Conservation (phyloP, 2,113 vertebrate genomes). For the Chaenogobius annularis region DNA sequence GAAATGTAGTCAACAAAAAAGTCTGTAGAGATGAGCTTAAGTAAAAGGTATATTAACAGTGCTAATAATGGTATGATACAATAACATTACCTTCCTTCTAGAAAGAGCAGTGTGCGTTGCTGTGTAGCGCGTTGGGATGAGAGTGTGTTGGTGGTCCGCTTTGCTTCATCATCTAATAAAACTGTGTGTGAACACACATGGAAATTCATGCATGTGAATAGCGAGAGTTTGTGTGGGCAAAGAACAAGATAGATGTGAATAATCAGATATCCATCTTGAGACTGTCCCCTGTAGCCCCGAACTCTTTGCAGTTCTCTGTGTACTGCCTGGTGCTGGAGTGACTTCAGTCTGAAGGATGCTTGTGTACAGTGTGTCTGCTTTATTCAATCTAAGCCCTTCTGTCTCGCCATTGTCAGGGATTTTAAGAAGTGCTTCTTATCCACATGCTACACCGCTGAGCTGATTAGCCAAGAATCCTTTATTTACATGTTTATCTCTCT, state of each 20-base stretch:
- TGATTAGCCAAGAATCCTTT: constrained; percentile 55
- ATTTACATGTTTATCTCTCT: constrained; percentile 36
- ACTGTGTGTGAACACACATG: background rate
- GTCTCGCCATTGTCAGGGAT: constrained; percentile 64
- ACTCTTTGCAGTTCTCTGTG: background rate
- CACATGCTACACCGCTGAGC: constrained; percentile 64
- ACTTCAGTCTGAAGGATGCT: constrained; percentile 57
- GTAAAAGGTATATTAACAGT: too few species aligned
- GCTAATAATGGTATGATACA: too few species aligned
- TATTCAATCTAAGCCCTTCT: constrained; percentile 67
- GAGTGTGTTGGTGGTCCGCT: too few species aligned
- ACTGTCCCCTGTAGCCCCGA: background rate
- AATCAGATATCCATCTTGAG: too few species aligned
- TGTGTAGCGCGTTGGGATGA: too few species aligned
- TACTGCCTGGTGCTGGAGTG: background rate
- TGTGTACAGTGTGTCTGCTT: constrained; percentile 58
- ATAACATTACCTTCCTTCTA: too few species aligned
- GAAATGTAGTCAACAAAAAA: background rate
- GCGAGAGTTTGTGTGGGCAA: background rate
- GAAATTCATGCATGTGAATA: background rate
- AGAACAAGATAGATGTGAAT: too few species aligned
- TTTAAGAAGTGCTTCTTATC: constrained; percentile 62
- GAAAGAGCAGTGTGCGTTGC: too few species aligned
- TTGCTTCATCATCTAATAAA: background rate
- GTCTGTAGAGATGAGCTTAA: background rate